Base-by-base conservation (phyloP, 2,113 vertebrate species). In the Polypterus bichir region DNA sequence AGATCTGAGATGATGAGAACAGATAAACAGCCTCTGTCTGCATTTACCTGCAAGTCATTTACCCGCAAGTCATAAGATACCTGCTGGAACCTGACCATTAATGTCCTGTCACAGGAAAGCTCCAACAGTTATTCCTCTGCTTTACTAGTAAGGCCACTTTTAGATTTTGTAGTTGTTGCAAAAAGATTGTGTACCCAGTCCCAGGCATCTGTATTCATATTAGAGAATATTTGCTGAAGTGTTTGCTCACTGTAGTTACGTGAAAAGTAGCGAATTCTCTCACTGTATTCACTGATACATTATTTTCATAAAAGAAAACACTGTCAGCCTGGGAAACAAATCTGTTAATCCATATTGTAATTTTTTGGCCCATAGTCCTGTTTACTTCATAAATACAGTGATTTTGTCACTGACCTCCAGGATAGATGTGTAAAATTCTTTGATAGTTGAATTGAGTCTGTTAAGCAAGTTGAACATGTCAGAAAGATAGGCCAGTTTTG, bases 391-490 rank as follows among this genome's bases (percentile, higher is more conserved):
- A 46, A 68, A 65, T 5, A 47, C 53, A 10, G 51, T 65, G 57
- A 63, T 58, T 61, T 67, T 67, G 65, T 62, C 59, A 57, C 65
- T 67, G 9, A 61, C 62, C 48, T 70, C 63, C 6, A 62, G 57
- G 44, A 65, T 47, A 53, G 59, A 59, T 11, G 56, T 11, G 49
- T 67, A 57, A 27, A 52, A 45, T 51, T 64, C 60, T 62, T 65
- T 62, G 9, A 51, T 65, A 7, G 59, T 60, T 48, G 59, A 51
- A 55, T 62, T 62, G 52, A 66, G 54, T 58, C 54, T 47, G 58
- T 64, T 69, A n/a, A 61, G 49, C 46, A 48, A 62, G 58, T 49
- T 64, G 66, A 67, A 60, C 51, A 64, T 10, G 45, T 57, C 27
- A 10, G 59, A 49, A 59, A 62, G 55, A 51, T 53, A 63, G 44